These are phyloP conservation scores for Craterocephalus amniculus DNA, from an alignment of 2,797 vertebrate species.

Conservation along the genomic window DNA sequence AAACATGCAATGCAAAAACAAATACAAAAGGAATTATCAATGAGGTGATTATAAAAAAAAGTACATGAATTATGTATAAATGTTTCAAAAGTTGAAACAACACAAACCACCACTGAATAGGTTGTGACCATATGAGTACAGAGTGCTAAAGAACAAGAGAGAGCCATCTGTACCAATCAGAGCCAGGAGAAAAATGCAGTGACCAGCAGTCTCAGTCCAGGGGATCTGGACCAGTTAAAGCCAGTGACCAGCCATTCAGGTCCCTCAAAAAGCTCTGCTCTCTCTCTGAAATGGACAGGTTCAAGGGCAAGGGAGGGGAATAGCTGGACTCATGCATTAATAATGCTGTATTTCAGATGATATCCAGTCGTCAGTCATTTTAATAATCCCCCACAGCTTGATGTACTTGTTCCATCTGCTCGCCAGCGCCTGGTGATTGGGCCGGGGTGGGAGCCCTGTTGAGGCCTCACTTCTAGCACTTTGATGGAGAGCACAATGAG, in stretches of 20 bases:
- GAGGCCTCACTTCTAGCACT: conserved; percentile 78
- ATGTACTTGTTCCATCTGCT: conserved; percentile 90
- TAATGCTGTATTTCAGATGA: conserved; percentile 87
- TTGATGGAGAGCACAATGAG: conserved; percentile 86
- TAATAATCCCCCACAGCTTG: conserved; percentile 90
- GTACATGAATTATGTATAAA: conserved; percentile 86
- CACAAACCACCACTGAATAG: conserved; percentile 78
- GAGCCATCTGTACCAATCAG: conserved; percentile 86
- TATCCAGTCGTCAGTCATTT: conserved; percentile 88
- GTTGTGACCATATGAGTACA: conserved; percentile 59
- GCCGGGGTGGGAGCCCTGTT: conserved; percentile 73
- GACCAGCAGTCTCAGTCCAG: conserved; percentile 91
- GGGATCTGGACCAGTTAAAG: conserved; percentile 56
- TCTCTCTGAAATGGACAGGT: conserved; percentile 77
- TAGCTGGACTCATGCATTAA: conserved; percentile 87
- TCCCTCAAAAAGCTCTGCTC: conserved; percentile 67
- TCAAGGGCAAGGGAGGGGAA: conserved; percentile 85
- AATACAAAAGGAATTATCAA: conserved; percentile 77
- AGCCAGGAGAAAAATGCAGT: conserved; percentile 87
- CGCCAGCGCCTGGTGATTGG: conserved; percentile 79
- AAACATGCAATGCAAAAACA: conserved; percentile 57
- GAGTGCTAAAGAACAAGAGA: conserved; percentile 58
- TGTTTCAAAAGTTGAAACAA: conserved; percentile 80
- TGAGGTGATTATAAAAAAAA: conserved; percentile 74
- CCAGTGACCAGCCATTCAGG: conserved; percentile 65